phyloP scores from a whole-genome alignment of 2,113 vertebrate genomes.

The Onychorhynchus coronatus region DNA sequence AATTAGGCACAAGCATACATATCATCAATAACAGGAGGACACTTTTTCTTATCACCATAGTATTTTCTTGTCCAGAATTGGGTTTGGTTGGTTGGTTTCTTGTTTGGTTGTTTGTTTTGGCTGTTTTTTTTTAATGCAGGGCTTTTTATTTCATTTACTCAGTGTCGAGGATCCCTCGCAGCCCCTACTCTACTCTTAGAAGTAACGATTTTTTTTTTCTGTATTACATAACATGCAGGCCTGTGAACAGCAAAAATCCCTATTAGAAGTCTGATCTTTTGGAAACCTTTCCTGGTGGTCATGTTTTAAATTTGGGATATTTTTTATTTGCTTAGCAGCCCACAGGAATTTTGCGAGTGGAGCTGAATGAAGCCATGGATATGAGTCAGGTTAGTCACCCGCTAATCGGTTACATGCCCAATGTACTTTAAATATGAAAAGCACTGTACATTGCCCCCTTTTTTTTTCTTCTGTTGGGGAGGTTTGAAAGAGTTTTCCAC shows the following conservation, averaged over 20 bases:
- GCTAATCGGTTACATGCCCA: not conserved
- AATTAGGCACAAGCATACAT: not conserved
- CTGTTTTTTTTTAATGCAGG: not conserved
- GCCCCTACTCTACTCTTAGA: not conserved
- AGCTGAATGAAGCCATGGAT: constrained; percentile 56
- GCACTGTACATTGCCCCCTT: not conserved
- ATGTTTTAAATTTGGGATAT: constrained; percentile 61
- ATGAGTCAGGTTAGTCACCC: constrained; percentile 18
- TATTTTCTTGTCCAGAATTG: not conserved
- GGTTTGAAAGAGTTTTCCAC: not conserved
- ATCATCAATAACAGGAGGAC: not conserved
- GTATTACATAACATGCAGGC: not conserved
- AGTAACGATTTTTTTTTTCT: not conserved
- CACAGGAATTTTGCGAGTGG: constrained; percentile 35
- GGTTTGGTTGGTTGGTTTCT: not conserved
- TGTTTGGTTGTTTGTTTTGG: not conserved
- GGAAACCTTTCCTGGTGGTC: constrained; percentile 34
- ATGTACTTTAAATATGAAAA: not conserved
- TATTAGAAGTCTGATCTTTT: constrained; percentile 30
- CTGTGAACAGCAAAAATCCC: constrained; percentile 15
- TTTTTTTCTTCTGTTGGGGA: not conserved
- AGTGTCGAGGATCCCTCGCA: not conserved
- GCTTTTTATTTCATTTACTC: not conserved
- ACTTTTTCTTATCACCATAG: not conserved
- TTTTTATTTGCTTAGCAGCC: constrained; percentile 49